Evolutionary conservation across 1,140 invertebrate species (phyloP).

Genomic region (Lordiphosa collinella): DNA sequence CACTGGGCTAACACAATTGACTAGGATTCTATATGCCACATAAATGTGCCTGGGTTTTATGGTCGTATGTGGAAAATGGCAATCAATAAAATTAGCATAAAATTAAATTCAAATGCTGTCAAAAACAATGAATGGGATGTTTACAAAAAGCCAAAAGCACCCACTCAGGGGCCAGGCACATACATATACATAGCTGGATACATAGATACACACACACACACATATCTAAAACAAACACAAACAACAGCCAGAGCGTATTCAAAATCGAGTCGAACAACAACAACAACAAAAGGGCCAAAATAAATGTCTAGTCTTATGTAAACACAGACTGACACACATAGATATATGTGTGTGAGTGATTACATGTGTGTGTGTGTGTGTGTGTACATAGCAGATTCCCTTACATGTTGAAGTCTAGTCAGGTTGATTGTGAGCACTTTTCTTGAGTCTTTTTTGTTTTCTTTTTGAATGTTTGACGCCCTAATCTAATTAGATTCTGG

Average conservation of each 20-base stretch:
- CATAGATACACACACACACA: constrained; percentile 1
- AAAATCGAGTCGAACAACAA: too few species aligned
- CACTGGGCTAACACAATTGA: too few species aligned
- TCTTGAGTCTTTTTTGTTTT: too few species aligned
- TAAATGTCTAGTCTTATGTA: constrained; percentile 59
- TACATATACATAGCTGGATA: not conserved
- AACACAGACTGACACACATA: constrained; percentile 14
- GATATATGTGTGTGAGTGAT: not conserved
- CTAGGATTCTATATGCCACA: too few species aligned
- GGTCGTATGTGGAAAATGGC: too few species aligned
- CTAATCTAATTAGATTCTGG: too few species aligned
- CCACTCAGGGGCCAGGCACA: not conserved
- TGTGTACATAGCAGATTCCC: not conserved
- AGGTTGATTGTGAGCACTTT: too few species aligned
- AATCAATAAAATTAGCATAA: not conserved
- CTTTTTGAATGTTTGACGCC: too few species aligned
- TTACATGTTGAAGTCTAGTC: too few species aligned
- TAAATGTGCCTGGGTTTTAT: too few species aligned
- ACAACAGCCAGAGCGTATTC: not conserved
- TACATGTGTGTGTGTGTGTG: not conserved
- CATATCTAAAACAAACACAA: not conserved
- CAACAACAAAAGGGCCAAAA: not conserved
- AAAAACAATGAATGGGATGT: not conserved
- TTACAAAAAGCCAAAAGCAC: constrained; percentile 1
- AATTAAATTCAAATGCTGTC: not conserved